Percentiles rank a stretch among this genome's conserved stretches.
These are phyloP conservation scores for Arenaria interpres DNA, from an alignment of 2,113 vertebrate genomes.

Conservation along the genomic window DNA sequence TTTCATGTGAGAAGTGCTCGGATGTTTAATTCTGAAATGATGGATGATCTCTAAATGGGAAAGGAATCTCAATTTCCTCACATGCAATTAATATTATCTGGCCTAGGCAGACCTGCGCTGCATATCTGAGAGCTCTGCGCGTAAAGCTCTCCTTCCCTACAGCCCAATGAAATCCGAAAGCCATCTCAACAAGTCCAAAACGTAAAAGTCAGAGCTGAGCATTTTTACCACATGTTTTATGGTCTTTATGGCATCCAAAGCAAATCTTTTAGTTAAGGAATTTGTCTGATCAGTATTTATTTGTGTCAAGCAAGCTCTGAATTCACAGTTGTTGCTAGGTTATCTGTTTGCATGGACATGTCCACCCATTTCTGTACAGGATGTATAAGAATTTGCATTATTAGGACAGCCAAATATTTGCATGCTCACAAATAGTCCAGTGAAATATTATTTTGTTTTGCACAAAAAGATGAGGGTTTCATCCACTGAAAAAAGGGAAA, in stretches of 20 bases:
- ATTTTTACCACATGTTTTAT: not conserved
- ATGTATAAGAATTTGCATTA: not conserved
- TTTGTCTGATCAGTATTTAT: not conserved
- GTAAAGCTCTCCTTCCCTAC: not conserved
- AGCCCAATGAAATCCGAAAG: not conserved
- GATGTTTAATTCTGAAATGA: conserved; percentile 16
- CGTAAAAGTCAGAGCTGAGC: not conserved
- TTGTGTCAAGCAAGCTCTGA: not conserved
- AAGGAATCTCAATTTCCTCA: conserved; percentile 42
- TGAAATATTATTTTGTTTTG: not conserved
- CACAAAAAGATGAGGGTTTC: not conserved
- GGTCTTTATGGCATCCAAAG: not conserved
- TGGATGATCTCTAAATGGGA: not conserved
- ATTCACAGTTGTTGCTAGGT: not conserved
- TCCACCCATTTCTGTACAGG: not conserved
- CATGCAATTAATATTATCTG: not conserved
- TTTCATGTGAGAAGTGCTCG: not conserved
- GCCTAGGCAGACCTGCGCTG: not conserved
- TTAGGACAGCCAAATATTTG: not conserved
- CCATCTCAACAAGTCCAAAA: not conserved
- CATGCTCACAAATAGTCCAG: not conserved
- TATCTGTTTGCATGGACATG: not conserved
- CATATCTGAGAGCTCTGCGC: not conserved
- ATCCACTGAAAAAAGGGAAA: not conserved
- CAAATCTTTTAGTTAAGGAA: not conserved